phyloP scores from a whole-genome alignment of 2,888 invertebrate genomes.

The Nasonia oneida region DNA sequence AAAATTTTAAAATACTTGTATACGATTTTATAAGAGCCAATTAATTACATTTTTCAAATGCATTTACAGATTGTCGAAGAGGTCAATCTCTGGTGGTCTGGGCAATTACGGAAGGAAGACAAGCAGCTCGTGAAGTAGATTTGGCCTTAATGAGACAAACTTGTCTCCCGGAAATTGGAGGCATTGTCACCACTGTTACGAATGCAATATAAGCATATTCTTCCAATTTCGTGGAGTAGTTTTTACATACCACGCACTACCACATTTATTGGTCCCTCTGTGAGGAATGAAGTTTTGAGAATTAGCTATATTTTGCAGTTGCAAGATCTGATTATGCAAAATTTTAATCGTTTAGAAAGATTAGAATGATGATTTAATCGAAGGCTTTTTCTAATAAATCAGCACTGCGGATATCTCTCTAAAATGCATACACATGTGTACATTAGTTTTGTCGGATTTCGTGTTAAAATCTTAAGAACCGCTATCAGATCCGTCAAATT shows the following conservation, averaged over 20 bases:
- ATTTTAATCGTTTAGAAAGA: conserved; percentile 43
- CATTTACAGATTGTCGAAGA: conserved; percentile 91
- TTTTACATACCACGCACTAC: conserved; percentile 60
- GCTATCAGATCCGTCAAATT: conserved; percentile 37
- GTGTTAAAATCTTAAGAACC: conserved; percentile 23
- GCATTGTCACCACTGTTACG: conserved; percentile 83
- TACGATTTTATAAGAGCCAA: neutral
- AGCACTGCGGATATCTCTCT: conserved; percentile 54
- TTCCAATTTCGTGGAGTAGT: conserved; percentile 58
- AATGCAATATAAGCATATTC: conserved; percentile 66
- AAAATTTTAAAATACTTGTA: conserved; percentile 2
- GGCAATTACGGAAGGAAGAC: conserved; percentile 99
- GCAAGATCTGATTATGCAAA: conserved; percentile 54
- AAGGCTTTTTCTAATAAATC: conserved; percentile 52
- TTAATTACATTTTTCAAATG: conserved; percentile 13
- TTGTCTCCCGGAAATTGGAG: conserved; percentile 94
- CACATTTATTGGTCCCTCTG: conserved; percentile 57
- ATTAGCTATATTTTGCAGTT: conserved; percentile 59
- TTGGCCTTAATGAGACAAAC: conserved; percentile 90
- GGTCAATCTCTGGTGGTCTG: conserved; percentile 99
- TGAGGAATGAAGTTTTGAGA: conserved; percentile 46
- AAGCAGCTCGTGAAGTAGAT: conserved; percentile 97
- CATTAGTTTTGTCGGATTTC: conserved; percentile 48
- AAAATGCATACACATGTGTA: conserved; percentile 56
- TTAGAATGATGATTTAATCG: conserved; percentile 48